Evolutionary conservation across 1,140 invertebrate species (phyloP).

Genomic region (Uloborus diversus): DNA sequence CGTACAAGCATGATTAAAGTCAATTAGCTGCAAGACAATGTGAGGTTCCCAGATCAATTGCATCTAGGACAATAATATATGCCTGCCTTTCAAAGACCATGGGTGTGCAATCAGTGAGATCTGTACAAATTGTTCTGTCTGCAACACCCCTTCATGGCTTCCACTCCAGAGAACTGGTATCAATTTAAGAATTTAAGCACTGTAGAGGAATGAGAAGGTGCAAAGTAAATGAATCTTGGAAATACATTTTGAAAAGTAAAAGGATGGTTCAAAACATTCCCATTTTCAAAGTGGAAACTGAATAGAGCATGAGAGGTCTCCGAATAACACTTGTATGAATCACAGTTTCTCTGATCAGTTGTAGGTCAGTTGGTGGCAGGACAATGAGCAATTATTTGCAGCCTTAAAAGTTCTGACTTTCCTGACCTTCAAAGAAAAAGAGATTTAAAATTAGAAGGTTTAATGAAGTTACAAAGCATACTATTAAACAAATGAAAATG

Average conservation of each 20-base stretch:
- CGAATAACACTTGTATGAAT: slow-evolving; percentile 23
- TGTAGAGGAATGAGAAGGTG: slow-evolving; percentile 24
- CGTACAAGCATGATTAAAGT: slow-evolving; percentile 47
- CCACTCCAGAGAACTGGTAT: background rate
- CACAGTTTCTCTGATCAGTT: slow-evolving; percentile 39
- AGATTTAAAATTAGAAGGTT: too few species aligned
- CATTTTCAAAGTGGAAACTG: slow-evolving; percentile 24
- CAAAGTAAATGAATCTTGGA: slow-evolving; percentile 34
- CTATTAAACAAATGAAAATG: too few species aligned
- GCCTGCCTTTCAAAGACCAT: background rate
- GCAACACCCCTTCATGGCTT: background rate
- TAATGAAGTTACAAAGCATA: too few species aligned
- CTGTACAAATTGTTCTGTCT: background rate
- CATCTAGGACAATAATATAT: background rate
- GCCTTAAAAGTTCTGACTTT: slow-evolving; percentile 11
- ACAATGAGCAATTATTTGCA: slow-evolving; percentile 36
- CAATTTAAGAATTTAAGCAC: slow-evolving; percentile 5
- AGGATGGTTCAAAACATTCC: slow-evolving; percentile 26
- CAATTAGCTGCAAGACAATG: slow-evolving; percentile 1
- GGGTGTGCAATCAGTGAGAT: background rate
- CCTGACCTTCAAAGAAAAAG: slow-evolving; percentile 7
- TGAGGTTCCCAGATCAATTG: background rate
- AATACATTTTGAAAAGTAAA: background rate
- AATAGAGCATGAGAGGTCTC: slow-evolving; percentile 28
- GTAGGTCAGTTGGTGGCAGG: slow-evolving; percentile 38